These are phyloP conservation scores for Peromyscus nudipes DNA, from an alignment of 2,797 vertebrate genomes.

Conservation along the genomic window DNA sequence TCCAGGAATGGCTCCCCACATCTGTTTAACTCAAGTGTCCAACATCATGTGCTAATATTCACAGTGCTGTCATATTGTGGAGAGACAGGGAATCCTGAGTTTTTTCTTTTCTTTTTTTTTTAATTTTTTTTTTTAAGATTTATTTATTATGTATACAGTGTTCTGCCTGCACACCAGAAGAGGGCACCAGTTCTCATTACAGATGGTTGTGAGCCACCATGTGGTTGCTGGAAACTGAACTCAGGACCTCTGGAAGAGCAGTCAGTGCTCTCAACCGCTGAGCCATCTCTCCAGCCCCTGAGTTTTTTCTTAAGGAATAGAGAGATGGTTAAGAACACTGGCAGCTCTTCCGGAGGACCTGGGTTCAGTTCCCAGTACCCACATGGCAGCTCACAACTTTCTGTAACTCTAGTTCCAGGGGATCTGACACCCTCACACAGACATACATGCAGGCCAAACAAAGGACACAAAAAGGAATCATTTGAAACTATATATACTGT, in stretches of 20 bases:
- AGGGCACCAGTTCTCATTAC: too few species aligned
- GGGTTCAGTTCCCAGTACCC: neutral
- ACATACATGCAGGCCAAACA: neutral
- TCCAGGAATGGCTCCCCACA: neutral
- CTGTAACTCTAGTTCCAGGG: neutral
- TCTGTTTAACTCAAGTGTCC: constrained; percentile 1
- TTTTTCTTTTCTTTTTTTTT: too few species aligned
- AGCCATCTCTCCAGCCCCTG: too few species aligned
- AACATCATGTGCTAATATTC: neutral
- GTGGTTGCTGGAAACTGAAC: too few species aligned
- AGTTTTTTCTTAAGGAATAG: too few species aligned
- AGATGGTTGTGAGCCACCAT: too few species aligned
- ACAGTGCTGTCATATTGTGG: neutral
- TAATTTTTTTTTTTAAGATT: too few species aligned
- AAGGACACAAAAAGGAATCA: neutral
- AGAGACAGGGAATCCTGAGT: constrained; percentile 2
- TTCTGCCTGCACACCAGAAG: too few species aligned
- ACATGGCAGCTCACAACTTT: neutral
- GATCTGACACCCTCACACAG: neutral
- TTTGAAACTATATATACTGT: neutral
- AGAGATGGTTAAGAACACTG: neutral
- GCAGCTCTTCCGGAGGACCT: too few species aligned
- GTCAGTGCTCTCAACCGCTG: too few species aligned
- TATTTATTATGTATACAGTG: too few species aligned
- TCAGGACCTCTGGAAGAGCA: too few species aligned